phyloP scores from a whole-genome alignment of 2,113 vertebrate species.

The Silurus asotus region DNA sequence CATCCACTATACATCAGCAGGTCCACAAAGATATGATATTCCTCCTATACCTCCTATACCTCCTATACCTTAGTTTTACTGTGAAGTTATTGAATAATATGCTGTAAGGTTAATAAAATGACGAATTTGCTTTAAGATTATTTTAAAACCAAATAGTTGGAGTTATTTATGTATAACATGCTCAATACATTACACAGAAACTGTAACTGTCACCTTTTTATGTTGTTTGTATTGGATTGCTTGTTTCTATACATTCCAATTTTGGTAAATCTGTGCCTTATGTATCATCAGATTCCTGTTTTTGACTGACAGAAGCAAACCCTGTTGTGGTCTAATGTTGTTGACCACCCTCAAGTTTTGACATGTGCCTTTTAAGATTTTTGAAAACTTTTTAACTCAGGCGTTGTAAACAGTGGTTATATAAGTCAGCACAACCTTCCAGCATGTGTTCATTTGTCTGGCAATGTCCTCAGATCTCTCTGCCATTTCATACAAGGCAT shows the following conservation, averaged over 20 bases:
- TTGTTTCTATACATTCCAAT: too few relatives aligned
- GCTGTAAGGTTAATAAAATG: not conserved
- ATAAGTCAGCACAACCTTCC: not conserved
- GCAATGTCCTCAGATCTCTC: not conserved
- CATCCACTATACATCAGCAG: not conserved
- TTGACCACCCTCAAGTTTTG: not conserved
- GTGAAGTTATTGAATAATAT: not conserved
- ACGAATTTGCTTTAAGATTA: not conserved
- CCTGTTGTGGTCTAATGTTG: not conserved
- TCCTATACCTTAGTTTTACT: not conserved
- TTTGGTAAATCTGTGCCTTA: not conserved
- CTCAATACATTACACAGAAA: too few relatives aligned
- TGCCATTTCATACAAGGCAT: not conserved
- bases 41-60: not conserved
- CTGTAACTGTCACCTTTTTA: too few relatives aligned
- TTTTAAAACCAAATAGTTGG: not conserved
- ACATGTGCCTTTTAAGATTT: not conserved
- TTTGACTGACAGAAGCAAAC: not conserved
- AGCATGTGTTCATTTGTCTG: not conserved
- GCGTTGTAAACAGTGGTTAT: too few relatives aligned
- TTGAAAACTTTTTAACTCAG: not conserved
- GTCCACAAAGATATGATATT: not conserved
- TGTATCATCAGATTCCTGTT: not conserved
- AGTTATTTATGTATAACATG: too few relatives aligned
- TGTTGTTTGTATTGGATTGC: too few relatives aligned